A percentile compares a stretch with the other conserved stretches of the same genome.
Evolutionary conservation across 2,888 invertebrate species (phyloP).

Genomic region (Lissocephala sabroskyi): DNA sequence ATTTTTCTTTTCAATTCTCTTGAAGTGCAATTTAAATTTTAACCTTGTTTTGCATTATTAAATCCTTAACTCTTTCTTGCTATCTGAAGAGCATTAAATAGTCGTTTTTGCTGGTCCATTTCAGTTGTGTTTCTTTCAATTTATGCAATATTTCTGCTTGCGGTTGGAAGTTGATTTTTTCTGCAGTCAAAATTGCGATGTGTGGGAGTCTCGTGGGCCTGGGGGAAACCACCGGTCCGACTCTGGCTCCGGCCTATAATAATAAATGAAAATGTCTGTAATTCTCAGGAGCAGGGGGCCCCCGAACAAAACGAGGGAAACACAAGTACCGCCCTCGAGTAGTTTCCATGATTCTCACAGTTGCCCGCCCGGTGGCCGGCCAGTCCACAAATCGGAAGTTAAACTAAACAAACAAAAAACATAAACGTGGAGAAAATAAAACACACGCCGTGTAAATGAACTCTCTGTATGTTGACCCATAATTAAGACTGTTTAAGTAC

Average conservation of each 20-base stretch:
- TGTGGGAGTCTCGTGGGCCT: constrained; percentile 33
- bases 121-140: constrained; percentile 5
- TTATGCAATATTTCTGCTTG: constrained; percentile 28
- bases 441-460: constrained; percentile 47
- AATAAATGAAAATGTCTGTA: constrained; percentile 60
- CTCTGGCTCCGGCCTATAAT: constrained; percentile 34
- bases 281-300: constrained; percentile 26
- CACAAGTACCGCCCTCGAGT: constrained; percentile 19
- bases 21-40: no score
- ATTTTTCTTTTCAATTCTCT: no score
- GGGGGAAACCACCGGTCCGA: not conserved
- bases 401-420: constrained; percentile 51
- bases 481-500: constrained; percentile 15
- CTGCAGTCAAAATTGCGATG: constrained; percentile 28
- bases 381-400: constrained; percentile 35
- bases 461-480: constrained; percentile 47
- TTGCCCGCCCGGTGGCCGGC: not conserved
- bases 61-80: no score
- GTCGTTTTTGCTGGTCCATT: no score
- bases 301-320: constrained; percentile 17
- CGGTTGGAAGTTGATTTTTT: no score
- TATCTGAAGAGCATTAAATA: no score
- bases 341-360: constrained; percentile 34
- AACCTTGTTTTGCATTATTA: no score
- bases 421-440: no score